Conservation (phyloP, 2,113 vertebrate species). For the Prunella himalayana region DNA sequence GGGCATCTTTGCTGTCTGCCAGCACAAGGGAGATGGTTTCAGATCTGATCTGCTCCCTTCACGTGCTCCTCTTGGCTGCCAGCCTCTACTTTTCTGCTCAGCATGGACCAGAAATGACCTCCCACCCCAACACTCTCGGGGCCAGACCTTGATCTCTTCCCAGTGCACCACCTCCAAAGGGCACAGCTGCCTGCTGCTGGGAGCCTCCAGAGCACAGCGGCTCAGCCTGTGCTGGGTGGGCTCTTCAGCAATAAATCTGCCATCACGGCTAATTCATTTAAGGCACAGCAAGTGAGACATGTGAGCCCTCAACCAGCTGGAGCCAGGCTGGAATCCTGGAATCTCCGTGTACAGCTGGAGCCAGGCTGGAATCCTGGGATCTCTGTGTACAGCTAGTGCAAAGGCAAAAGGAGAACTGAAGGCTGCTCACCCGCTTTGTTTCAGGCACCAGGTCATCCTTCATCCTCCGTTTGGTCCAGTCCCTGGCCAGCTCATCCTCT, state of each 20-base stretch:
- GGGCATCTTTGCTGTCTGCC: background rate
- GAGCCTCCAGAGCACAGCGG: background rate
- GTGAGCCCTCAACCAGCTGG: background rate
- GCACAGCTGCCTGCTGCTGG: background rate
- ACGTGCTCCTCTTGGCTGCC: background rate
- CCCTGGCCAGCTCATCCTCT: constrained; percentile 89
- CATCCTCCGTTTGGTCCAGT: constrained; percentile 92
- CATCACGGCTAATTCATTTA: background rate
- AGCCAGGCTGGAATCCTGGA: background rate
- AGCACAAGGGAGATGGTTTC: rapidly evolving
- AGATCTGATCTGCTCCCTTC: background rate
- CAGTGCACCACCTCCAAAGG: background rate
- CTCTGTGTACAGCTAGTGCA: rapidly evolving
- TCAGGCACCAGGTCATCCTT: constrained; percentile 97
- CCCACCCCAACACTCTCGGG: background rate
- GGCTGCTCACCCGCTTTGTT: constrained; percentile 84
- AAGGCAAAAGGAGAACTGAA: background rate
- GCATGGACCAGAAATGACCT: background rate
- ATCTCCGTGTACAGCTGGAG: background rate
- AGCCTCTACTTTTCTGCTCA: background rate
- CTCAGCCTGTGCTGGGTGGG: background rate
- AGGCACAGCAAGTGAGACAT: background rate
- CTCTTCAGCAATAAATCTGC: background rate
- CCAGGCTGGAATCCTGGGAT: background rate
- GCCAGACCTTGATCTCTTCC: background rate